phyloP scores from a whole-genome alignment of 2,797 vertebrate genomes.

The Tarsius wallacei region DNA sequence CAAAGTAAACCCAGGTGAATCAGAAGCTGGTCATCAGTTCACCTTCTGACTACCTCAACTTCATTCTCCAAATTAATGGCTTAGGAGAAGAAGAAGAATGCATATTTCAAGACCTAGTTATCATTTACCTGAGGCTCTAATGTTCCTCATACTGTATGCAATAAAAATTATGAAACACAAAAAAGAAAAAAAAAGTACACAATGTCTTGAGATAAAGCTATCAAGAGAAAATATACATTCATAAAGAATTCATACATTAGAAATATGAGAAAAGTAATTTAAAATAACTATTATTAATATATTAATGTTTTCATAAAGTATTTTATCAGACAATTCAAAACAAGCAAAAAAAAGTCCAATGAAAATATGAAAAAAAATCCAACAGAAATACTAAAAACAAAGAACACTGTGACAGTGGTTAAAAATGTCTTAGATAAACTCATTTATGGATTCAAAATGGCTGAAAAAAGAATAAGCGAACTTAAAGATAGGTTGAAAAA shows the following conservation, averaged over 20 bases:
- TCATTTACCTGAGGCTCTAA: background rate
- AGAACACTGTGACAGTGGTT: background rate
- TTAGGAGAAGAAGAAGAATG: background rate
- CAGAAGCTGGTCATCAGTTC: background rate
- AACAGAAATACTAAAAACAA: background rate
- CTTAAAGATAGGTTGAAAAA: background rate
- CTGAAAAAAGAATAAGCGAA: background rate
- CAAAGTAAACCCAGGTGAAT: background rate
- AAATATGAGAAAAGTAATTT: background rate
- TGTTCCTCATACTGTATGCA: background rate
- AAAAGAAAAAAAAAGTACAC: background rate
- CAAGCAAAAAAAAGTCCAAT: background rate
- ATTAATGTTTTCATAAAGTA: background rate
- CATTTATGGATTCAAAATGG: background rate
- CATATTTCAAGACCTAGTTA: background rate
- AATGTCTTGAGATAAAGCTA: background rate
- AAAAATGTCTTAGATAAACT: background rate
- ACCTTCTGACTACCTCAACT: background rate
- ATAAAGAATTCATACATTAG: background rate
- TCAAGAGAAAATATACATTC: background rate
- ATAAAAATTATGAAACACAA: background rate
- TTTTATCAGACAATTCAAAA: background rate
- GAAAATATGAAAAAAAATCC: background rate
- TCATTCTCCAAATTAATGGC: background rate
- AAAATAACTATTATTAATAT: background rate